phyloP scores from a whole-genome alignment of 1,140 invertebrate species.

The Ridgeia piscesae region DNA sequence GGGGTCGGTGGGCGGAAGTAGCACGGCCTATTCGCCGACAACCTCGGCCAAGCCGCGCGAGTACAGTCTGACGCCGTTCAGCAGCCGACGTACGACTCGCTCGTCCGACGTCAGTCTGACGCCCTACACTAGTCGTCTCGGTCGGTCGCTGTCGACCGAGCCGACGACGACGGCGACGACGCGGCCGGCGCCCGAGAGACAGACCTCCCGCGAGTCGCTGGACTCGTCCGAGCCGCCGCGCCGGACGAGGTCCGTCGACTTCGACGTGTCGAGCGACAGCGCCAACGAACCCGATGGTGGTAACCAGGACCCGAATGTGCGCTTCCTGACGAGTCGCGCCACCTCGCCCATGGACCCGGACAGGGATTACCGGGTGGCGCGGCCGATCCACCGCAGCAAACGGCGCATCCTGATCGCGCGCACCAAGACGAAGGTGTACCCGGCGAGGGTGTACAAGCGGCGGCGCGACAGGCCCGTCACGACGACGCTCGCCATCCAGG shows the following conservation, averaged over 20 bases:
- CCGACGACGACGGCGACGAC: not conserved
- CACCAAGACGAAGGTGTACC: slow-evolving; percentile 30
- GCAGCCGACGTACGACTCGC: not conserved
- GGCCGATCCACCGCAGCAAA: not conserved
- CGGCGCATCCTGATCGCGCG: slow-evolving; percentile 24
- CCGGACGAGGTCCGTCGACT: not conserved
- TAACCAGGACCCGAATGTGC: slow-evolving; percentile 22
- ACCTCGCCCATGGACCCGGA: slow-evolving; percentile 25
- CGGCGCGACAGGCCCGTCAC: slow-evolving; percentile 12
- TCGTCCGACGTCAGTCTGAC: slow-evolving; percentile 17
- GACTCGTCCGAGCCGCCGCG: not conserved
- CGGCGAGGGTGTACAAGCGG: slow-evolving; percentile 20
- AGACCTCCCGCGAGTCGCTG: not conserved
- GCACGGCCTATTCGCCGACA: not conserved
- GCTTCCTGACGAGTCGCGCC: slow-evolving; percentile 27
- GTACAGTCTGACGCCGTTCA: slow-evolving; percentile 22
- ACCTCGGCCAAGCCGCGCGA: not conserved
- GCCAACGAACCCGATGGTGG: slow-evolving; percentile 23
- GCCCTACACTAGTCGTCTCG: slow-evolving; percentile 15
- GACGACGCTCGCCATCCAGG: slow-evolving; percentile 19
- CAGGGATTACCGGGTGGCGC: not conserved
- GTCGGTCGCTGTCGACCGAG: slow-evolving; percentile 7
- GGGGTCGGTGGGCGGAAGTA: too few relatives aligned
- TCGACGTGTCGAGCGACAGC: slow-evolving; percentile 23
- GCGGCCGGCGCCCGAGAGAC: not conserved